These are phyloP conservation scores for Merluccius polli DNA, from an alignment of 2,797 vertebrate species.

Conservation along the genomic window DNA sequence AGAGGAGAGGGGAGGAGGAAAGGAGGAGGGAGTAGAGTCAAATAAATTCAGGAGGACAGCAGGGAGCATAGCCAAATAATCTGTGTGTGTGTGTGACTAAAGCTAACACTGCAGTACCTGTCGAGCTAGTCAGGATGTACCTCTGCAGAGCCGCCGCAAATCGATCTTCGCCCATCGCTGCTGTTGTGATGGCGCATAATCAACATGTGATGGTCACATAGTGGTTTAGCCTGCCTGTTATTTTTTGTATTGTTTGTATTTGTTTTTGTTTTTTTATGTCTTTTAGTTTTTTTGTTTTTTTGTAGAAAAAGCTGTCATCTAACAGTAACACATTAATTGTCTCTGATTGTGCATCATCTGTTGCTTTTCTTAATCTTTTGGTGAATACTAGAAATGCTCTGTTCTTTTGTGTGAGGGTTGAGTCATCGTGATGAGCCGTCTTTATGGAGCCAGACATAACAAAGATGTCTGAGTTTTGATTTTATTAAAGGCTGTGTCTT, in stretches of 20 bases:
- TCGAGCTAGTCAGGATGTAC: background rate
- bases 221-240: conserved; percentile 42
- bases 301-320: conserved; percentile 10
- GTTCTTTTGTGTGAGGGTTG: background rate
- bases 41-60: conserved; percentile 4
- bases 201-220: conserved; percentile 52
- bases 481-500: too few species aligned
- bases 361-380: conserved; percentile 24
- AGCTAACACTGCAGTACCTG: conserved; percentile 7
- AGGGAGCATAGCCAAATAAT: conserved; percentile 41
- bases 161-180: conserved; percentile 20
- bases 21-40: background rate
- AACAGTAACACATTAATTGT: conserved; percentile 24
- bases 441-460: background rate
- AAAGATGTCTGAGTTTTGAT: background rate
- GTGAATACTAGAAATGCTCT: background rate
- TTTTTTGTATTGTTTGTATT: conserved; percentile 38
- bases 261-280: conserved; percentile 41
- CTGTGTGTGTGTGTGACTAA: conserved; percentile 23
- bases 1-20: too few species aligned
- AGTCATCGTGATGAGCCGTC: background rate
- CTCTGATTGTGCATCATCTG: conserved; percentile 37
- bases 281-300: conserved; percentile 15
- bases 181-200: conserved; percentile 9
- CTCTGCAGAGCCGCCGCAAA: background rate